phyloP scores from a whole-genome alignment of 2,113 vertebrate genomes.

The Podarcis cretensis region DNA sequence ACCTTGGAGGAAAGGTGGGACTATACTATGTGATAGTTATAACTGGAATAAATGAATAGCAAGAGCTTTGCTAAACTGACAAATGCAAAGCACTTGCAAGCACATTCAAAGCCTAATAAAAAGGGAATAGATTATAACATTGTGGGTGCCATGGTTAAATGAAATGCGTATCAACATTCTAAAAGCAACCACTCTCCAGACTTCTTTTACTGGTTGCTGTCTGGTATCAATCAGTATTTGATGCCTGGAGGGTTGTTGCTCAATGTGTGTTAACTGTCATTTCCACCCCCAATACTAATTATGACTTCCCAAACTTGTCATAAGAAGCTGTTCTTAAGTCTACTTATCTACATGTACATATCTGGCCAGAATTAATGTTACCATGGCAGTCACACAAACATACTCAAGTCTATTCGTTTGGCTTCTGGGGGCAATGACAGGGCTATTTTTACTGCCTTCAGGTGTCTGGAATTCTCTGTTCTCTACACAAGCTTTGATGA shows the following conservation, averaged over 20 bases:
- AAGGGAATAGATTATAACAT: neutral
- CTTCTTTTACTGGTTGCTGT: neutral
- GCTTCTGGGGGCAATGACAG: neutral
- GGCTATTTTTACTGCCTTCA: neutral
- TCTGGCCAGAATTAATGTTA: neutral
- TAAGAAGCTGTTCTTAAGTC: neutral
- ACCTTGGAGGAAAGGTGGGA: no score
- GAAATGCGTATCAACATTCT: neutral
- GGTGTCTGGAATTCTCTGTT: neutral
- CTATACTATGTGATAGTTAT: no score
- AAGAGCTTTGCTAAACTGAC: neutral
- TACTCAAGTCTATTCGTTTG: neutral
- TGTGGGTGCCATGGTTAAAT: neutral
- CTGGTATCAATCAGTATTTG: neutral
- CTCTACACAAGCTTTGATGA: neutral
- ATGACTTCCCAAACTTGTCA: neutral
- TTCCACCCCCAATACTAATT: neutral
- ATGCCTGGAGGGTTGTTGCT: neutral
- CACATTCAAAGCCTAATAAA: neutral
- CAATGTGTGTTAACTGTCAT: neutral
- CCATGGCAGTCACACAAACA: neutral
- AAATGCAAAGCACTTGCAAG: neutral
- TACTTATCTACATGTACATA: neutral
- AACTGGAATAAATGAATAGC: neutral
- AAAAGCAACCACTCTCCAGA: neutral